Percentiles rank a stretch among this genome's conserved stretches.
Evolutionary conservation across 2,888 invertebrate genomes (phyloP).

Genomic region (Lumbricus terrestris): DNA sequence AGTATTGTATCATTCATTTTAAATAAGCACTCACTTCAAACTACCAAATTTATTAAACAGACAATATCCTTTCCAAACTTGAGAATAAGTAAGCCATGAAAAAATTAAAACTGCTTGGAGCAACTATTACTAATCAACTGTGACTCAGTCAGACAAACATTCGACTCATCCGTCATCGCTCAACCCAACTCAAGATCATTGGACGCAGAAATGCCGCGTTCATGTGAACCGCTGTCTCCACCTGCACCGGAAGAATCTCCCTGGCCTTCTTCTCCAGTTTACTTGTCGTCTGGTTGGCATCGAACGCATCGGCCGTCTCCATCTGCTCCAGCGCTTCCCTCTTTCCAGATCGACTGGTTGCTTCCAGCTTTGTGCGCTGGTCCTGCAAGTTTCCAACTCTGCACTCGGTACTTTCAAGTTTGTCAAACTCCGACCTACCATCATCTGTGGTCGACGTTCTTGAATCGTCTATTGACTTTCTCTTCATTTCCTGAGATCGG

Average conservation of each 20-base stretch:
- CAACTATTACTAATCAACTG: not conserved
- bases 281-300: not conserved
- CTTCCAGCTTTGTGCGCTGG: not conserved
- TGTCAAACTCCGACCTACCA: not conserved
- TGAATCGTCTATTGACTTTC: not conserved
- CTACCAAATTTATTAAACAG: not conserved
- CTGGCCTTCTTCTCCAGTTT: not conserved
- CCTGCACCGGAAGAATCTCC: not conserved
- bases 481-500: not conserved
- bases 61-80: not conserved
- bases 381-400: not conserved
- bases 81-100: no score
- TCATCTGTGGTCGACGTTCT: not conserved
- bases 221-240: not conserved
- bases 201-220: not conserved
- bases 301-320: not conserved
- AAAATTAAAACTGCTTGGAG: not conserved
- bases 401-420: not conserved
- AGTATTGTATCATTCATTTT: no score
- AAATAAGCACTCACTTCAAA: no score
- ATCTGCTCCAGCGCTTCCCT: not conserved
- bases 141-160: not conserved
- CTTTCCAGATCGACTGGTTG: not conserved
- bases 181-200: not conserved
- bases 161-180: not conserved